phyloP scores from a whole-genome alignment of 2,888 invertebrate species.

The Amiota minor region DNA sequence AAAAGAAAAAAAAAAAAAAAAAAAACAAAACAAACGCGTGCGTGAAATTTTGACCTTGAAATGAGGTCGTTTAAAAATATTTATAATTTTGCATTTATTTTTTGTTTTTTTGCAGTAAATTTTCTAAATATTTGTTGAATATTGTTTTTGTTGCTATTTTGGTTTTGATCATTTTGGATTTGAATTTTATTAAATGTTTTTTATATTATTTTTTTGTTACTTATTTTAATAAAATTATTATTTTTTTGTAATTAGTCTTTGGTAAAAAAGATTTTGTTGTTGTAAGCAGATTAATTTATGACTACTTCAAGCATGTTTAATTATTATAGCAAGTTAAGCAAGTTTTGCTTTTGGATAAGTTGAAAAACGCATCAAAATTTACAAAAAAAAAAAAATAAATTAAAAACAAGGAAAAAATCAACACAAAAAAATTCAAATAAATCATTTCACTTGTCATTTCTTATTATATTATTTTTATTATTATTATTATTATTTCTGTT shows the following conservation, averaged over 20 bases:
- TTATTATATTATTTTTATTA: no score
- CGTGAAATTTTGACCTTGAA: conserved; percentile 27
- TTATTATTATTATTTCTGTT: no score
- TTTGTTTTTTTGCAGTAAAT: not conserved
- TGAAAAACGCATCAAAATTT: no score
- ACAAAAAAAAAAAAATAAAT: no score
- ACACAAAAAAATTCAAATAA: no score
- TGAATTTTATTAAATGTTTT: not conserved
- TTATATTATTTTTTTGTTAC: not conserved
- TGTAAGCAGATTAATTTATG: conserved; percentile 12
- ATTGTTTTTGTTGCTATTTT: not conserved
- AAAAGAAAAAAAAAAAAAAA: not conserved
- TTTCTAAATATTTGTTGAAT: not conserved
- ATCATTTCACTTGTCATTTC: no score
- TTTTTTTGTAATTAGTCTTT: conserved; percentile 1
- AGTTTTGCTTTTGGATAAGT: not conserved
- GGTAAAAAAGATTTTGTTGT: not conserved
- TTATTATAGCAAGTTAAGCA: not conserved
- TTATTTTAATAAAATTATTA: not conserved
- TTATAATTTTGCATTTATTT: not conserved
- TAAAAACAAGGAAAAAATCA: no score
- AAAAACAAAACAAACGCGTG: not conserved
- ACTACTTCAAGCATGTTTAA: not conserved
- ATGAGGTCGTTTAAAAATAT: conserved; percentile 19
- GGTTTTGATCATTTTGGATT: not conserved